phyloP scores from a whole-genome alignment of 2,888 invertebrate genomes.

The Marronus borbonicus region DNA sequence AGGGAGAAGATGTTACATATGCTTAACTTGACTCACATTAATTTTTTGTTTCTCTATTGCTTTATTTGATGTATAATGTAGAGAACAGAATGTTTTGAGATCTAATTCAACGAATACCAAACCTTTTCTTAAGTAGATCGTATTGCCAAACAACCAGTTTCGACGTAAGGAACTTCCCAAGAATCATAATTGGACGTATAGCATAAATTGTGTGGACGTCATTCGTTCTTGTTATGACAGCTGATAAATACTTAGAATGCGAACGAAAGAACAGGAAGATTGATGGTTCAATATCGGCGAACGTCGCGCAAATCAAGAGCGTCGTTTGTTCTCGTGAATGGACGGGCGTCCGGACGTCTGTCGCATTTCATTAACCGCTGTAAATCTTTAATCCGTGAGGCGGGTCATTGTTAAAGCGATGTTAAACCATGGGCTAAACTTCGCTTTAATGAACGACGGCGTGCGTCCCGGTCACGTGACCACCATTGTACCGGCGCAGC shows the following conservation, averaged over 20 bases:
- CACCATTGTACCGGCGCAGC: conserved; percentile 20
- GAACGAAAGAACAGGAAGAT: conserved; percentile 35
- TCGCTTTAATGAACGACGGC: conserved; percentile 65
- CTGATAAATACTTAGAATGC: conserved; percentile 17
- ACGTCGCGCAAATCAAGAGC: conserved; percentile 43
- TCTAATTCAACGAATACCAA: no score
- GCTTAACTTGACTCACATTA: no score
- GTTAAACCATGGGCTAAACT: conserved; percentile 63
- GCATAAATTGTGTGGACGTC: neutral
- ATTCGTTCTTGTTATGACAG: conserved; percentile 22
- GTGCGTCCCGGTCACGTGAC: conserved; percentile 60
- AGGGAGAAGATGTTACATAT: no score
- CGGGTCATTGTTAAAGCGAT: conserved; percentile 61
- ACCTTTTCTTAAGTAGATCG: no score
- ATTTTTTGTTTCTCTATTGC: no score
- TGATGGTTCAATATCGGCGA: conserved; percentile 48
- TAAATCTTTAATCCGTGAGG: conserved; percentile 65
- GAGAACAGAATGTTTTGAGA: no score
- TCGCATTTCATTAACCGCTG: conserved; percentile 65
- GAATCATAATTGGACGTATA: no score
- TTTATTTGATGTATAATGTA: no score
- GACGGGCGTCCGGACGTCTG: conserved; percentile 57
- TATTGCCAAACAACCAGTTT: no score
- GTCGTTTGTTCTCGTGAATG: conserved; percentile 54
- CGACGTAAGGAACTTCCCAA: no score